A percentile compares a stretch with the other conserved stretches of the same genome.
These are phyloP conservation scores for Tanytarsus gracilentus DNA, from an alignment of 2,888 invertebrate genomes.

Conservation along the genomic window DNA sequence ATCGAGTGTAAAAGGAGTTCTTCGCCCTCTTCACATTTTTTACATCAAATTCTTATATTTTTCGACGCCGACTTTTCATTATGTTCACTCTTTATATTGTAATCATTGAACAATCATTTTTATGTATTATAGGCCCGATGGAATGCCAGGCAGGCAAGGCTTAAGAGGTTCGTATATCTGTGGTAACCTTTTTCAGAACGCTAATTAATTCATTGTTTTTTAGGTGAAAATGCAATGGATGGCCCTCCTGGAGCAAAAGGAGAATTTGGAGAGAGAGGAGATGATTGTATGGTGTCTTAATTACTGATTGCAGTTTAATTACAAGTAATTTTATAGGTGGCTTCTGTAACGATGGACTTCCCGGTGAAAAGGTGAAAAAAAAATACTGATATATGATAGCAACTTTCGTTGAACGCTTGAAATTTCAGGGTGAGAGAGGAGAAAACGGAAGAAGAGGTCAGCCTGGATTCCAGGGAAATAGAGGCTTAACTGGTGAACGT, in stretches of 20 bases:
- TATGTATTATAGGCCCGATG: constrained; percentile 32
- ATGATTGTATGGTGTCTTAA: not conserved
- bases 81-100: too few species aligned
- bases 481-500: constrained; percentile 39
- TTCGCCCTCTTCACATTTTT: too few species aligned
- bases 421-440: constrained; percentile 41
- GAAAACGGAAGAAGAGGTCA: constrained; percentile 57
- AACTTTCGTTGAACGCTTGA: too few species aligned
- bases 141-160: constrained; percentile 40
- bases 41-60: too few species aligned
- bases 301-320: not conserved
- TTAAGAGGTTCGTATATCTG: constrained; percentile 38
- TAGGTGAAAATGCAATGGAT: not conserved
- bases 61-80: too few species aligned
- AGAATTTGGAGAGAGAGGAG: constrained; percentile 35
- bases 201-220: constrained; percentile 36
- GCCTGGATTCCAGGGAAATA: constrained; percentile 43
- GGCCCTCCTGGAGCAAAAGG: constrained; percentile 38
- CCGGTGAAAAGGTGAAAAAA: too few species aligned
- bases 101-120: too few species aligned
- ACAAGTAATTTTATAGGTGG: not conserved
- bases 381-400: too few species aligned
- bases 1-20: too few species aligned
- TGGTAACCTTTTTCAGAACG: constrained; percentile 36
- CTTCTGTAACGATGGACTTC: not conserved